Base-by-base conservation (phyloP, 1,140 invertebrate genomes). In the Megathymus violae region DNA sequence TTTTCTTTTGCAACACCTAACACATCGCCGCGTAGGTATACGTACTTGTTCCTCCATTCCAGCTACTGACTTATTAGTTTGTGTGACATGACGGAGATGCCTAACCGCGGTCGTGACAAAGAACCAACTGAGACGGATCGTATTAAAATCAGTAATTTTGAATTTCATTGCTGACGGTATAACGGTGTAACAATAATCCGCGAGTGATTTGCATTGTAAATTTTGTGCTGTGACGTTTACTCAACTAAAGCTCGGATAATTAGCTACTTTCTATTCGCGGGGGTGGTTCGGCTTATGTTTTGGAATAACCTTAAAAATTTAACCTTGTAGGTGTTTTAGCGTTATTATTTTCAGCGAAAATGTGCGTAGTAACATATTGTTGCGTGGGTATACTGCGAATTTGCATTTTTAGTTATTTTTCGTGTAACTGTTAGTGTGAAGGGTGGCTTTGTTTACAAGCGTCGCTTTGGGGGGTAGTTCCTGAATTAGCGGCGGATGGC, bases 141-240 rank as follows among this genome's bases (percentile, higher is more conserved):
- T 89, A 89, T 87, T 89, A 87, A 89, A 90, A 88, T 90, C 82
- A 86, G 64, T 89, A 87, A 90, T 90, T 89, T 90, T 89, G 83
- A 90, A 87, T 81, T 88, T 85, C 82, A 82, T 70, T 76, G 76
- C 73, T 78, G 82, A 88, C 85, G 83, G 80, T 86, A 74, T 87
- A 85, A 87, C 80, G n/a, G n/a, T n/a, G n/a, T n/a, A n/a, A n/a
- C 89, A 89, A 91, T 91, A 91, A 88, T 87, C 85, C 82, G 80
- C 80, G 62, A 80, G 75, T 81, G 75, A 91, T 91, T 91, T 91
- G 88, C 86, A 91, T 85, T 91, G 88, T 88, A 91, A 89, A 91
- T 91, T 80, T 85, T 65, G 76, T 80, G 81, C 71, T 77, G 76
- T 87, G 82, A 85, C 86, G 85, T 85, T 82, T 79, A 78, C 78